Conservation (phyloP, 2,113 vertebrate genomes). For the Perccottus glenii region DNA sequence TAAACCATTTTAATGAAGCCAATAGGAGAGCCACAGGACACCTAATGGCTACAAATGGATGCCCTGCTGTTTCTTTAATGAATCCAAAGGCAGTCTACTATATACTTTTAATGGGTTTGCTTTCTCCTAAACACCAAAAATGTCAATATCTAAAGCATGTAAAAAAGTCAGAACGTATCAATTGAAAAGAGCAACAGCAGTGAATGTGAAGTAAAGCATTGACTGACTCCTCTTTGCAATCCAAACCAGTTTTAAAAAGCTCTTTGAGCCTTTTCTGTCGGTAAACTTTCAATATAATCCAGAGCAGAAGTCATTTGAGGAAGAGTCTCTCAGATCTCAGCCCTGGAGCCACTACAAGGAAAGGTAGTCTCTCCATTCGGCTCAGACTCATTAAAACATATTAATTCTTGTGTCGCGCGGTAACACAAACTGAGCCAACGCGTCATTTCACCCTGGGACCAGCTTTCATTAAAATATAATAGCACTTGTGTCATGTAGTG, state of each 20-base stretch:
- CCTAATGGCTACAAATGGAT: background rate
- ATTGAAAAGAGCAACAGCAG: conserved; percentile 7
- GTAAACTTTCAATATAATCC: conserved; percentile 28
- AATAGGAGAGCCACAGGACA: background rate
- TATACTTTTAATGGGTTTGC: conserved; percentile 10
- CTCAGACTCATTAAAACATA: conserved; percentile 50
- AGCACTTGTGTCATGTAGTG: conserved; percentile 46
- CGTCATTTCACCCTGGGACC: conserved; percentile 37
- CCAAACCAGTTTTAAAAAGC: background rate
- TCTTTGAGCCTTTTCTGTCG: conserved; percentile 20
- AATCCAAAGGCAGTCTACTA: conserved; percentile 1
- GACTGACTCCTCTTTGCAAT: conserved; percentile 10
- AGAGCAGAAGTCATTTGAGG: conserved; percentile 28
- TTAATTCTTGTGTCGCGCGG: conserved; percentile 38
- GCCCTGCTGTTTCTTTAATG: conserved; percentile 4
- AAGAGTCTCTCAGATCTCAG: conserved; percentile 34
- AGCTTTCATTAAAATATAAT: conserved; percentile 59
- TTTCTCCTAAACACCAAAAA: conserved; percentile 16
- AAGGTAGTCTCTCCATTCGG: conserved; percentile 25
- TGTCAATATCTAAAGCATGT: conserved; percentile 3
- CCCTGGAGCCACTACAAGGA: conserved; percentile 16
- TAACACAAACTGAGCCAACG: conserved; percentile 35
- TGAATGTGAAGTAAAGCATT: background rate
- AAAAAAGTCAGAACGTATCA: conserved; percentile 15
- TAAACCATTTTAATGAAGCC: conserved; percentile 1